These are phyloP conservation scores for Xenus cinereus DNA, from an alignment of 2,113 vertebrate genomes.

Conservation along the genomic window DNA sequence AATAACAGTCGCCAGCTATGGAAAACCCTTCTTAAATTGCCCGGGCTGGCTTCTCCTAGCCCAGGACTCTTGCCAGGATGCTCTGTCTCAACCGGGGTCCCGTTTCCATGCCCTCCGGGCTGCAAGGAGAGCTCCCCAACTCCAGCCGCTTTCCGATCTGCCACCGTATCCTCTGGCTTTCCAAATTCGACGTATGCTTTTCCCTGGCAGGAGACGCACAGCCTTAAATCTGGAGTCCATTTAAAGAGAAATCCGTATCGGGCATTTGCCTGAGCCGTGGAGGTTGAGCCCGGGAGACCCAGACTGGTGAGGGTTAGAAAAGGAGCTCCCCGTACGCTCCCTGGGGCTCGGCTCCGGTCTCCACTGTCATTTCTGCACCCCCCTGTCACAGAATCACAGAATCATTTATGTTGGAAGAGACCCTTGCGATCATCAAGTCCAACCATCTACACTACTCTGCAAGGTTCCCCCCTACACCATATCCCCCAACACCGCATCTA, in stretches of 20 bases:
- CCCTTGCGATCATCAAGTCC: too few relatives aligned
- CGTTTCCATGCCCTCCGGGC: not conserved
- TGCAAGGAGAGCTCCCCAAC: not conserved
- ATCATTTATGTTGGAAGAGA: too few relatives aligned
- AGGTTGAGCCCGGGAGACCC: not conserved
- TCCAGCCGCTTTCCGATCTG: not conserved
- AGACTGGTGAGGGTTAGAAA: not conserved
- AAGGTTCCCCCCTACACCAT: too few relatives aligned
- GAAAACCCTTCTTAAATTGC: conserved; percentile 6
- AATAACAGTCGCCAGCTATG: not conserved
- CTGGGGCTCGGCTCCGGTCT: not conserved
- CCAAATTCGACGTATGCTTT: accelerated
- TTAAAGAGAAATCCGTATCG: accelerated
- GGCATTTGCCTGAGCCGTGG: not conserved
- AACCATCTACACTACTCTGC: too few relatives aligned
- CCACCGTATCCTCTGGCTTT: accelerated
- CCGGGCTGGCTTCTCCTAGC: not conserved
- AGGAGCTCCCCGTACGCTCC: accelerated
- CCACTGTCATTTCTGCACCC: too few relatives aligned
- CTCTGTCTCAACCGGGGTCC: not conserved
- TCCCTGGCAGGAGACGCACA: not conserved
- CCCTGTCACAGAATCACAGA: too few relatives aligned
- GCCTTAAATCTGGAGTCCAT: not conserved
- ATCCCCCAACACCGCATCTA: too few relatives aligned
- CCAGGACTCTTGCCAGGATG: not conserved